Evolutionary conservation across 1,140 invertebrate species (phyloP), one percentile per base, ranked within the genome.

Genomic region (Acromyrmex heyeri): DNA sequence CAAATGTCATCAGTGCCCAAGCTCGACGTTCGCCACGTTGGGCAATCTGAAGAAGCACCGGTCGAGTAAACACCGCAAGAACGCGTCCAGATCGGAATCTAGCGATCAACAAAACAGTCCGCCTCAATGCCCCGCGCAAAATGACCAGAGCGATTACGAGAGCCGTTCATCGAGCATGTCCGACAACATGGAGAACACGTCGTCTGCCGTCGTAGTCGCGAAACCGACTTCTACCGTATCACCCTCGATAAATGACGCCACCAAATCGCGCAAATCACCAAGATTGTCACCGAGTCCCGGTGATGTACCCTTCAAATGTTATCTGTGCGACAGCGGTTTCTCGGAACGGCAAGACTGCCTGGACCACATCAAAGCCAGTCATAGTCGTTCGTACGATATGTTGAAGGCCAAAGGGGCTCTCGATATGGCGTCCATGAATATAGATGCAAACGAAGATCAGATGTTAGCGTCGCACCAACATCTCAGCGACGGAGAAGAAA

Each of bases 221-320:
- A 85, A 87, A 12, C 18, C 87, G 3, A 88, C 79, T 61, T 18
- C 34, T 0, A 88, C 82, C n/a, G 87, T 57, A n/a, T 92, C 81
- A 0, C 57, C 88, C 6, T 78, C 91, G 6, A 24, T 87, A 4
- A 93, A 85, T 10, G 92, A 93, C 6, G 62, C 75, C 0, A 44
- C 86, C 0, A 87, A 86, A 30, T 92, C 90, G 2, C 79, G 90
- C 10, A 92, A 86, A 82, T 93, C 92, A 0, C 93, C 92, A 0
- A 91, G 88, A 38, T 89, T 90, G 0, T 93, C 92, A 7, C 92
- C 89, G 0, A 91, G 88, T 4, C 92, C 88, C 67, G 95, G 96
- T 3, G 97, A 98, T 85, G 95, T 98, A 48, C 98, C 98, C 0
- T 99, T 98, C 95, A 99, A 99, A 93, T 99, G 98, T 92, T 98